Conservation (phyloP, 2,888 invertebrate species). For the Agelastica alni region DNA sequence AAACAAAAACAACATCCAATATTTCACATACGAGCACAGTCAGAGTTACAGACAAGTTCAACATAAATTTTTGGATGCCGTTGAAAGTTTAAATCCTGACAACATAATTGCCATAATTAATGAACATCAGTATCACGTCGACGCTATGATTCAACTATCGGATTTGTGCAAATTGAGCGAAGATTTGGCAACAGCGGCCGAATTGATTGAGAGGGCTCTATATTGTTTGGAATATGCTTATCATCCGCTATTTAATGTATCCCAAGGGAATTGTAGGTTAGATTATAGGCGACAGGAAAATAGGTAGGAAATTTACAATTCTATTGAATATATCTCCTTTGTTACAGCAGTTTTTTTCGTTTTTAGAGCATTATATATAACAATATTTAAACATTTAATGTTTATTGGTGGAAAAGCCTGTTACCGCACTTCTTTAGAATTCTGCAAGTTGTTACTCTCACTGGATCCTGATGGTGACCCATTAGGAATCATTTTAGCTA, state of each 20-base stretch:
- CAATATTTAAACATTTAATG: slow-evolving; percentile 78
- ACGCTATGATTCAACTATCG: slow-evolving; percentile 77
- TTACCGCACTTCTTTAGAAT: slow-evolving; percentile 84
- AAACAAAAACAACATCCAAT: slow-evolving; percentile 60
- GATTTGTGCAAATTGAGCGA: slow-evolving; percentile 80
- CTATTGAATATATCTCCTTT: not conserved
- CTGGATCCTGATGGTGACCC: slow-evolving; percentile 78
- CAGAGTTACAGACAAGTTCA: slow-evolving; percentile 75
- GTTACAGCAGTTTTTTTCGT: slow-evolving; percentile 9
- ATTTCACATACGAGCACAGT: slow-evolving; percentile 78
- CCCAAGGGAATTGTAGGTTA: slow-evolving; percentile 72
- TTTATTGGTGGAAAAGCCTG: slow-evolving; percentile 81
- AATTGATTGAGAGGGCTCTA: slow-evolving; percentile 77
- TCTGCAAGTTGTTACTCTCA: slow-evolving; percentile 80
- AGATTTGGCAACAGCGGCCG: slow-evolving; percentile 77
- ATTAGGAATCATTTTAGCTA: slow-evolving; percentile 72
- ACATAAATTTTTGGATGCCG: slow-evolving; percentile 74
- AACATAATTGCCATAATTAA: slow-evolving; percentile 76
- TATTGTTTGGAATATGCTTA: slow-evolving; percentile 77
- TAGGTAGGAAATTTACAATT: slow-evolving; percentile 57
- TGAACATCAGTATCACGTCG: slow-evolving; percentile 78
- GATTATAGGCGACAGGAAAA: slow-evolving; percentile 83
- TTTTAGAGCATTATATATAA: slow-evolving; percentile 74
- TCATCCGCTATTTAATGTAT: slow-evolving; percentile 79
- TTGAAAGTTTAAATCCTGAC: slow-evolving; percentile 78